phyloP scores from a whole-genome alignment of 2,113 vertebrate species.

The Sus scrofa region T2T-Sscrofa CM000829.6:30447001-30447500 shows the following conservation, averaged over 20 bases:
- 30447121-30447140: not conserved
- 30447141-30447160: not conserved
- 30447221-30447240: not conserved
- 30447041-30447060: not conserved
- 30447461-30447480: not conserved
- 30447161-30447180: not conserved
- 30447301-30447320: not conserved
- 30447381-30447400: not conserved
- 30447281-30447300: not conserved
- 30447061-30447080: not conserved
- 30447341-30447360: too few relatives aligned
- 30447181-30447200: not conserved
- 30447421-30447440: not conserved
- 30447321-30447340: not conserved
- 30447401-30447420: not conserved
- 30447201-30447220: not conserved
- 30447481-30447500: not conserved
- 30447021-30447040: not conserved
- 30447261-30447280: not conserved
- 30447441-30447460: not conserved
- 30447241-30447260: not conserved
- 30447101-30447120: not conserved
- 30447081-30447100: not conserved
- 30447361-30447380: accelerated
- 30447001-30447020: not conserved